Percentiles rank a stretch among this genome's conserved stretches.
phyloP scores from a whole-genome alignment of 2,888 invertebrate species.

The Clunio marinus region DNA sequence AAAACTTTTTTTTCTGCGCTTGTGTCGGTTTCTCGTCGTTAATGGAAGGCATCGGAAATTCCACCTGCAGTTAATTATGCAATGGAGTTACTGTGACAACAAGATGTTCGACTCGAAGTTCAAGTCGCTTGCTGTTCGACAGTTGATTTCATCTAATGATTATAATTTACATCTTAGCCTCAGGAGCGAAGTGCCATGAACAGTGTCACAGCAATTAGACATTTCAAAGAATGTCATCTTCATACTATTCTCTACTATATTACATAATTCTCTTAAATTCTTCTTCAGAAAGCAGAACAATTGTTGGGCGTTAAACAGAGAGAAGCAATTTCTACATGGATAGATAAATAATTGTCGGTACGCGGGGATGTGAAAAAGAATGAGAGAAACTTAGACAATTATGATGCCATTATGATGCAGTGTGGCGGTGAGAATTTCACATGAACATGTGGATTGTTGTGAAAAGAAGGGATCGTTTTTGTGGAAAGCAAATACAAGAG shows the following conservation, averaged over 20 bases:
- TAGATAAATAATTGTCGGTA: conserved; percentile 4
- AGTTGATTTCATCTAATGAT: not conserved
- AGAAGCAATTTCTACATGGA: not conserved
- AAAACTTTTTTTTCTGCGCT: too few relatives aligned
- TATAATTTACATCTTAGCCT: too few relatives aligned
- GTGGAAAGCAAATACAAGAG: not conserved
- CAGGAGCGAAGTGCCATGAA: not conserved
- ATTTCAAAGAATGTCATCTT: conserved; percentile 31
- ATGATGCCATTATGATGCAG: conserved; percentile 6
- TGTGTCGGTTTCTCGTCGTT: not conserved
- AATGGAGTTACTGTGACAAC: conserved; percentile 15
- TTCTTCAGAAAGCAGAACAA: not conserved
- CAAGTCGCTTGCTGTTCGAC: too few relatives aligned
- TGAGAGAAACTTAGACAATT: conserved; percentile 20
- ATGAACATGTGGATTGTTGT: conserved; percentile 6
- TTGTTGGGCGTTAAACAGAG: not conserved
- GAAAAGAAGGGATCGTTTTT: not conserved
- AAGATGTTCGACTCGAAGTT: too few relatives aligned
- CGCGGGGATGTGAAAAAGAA: conserved; percentile 1
- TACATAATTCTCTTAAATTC: conserved; percentile 17
- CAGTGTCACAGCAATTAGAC: conserved; percentile 24
- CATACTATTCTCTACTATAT: conserved; percentile 4
- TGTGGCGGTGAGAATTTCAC: conserved; percentile 26
- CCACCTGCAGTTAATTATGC: conserved; percentile 2
- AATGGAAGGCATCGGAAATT: not conserved